Percentiles rank a stretch among this genome's conserved stretches.
Evolutionary conservation across 2,113 vertebrate genomes (phyloP).

Genomic region (Melospiza melodia): DNA sequence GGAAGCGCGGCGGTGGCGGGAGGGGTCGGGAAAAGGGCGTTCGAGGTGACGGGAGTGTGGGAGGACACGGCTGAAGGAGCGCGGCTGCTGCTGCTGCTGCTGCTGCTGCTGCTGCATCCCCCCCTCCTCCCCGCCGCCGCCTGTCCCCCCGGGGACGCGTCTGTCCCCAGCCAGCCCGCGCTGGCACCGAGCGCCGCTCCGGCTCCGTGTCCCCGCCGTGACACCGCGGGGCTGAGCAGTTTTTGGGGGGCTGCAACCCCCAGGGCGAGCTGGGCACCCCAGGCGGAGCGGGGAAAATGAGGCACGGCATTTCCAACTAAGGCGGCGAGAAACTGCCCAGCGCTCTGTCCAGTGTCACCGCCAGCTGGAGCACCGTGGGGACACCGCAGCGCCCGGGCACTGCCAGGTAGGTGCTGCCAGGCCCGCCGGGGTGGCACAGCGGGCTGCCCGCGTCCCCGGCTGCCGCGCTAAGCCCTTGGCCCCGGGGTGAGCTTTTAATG

Average conservation of each 20-base stretch:
- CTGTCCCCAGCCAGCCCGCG: conserved; percentile 25
- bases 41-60: not conserved
- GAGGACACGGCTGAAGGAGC: not conserved
- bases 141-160: not conserved
- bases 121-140: not conserved
- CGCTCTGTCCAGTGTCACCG: fast-evolving
- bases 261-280: not conserved
- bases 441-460: conserved; percentile 32
- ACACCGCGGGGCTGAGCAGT: fast-evolving
- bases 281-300: not conserved
- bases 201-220: not conserved
- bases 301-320: not conserved
- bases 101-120: not conserved
- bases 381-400: not conserved
- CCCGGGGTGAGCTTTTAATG: conserved; percentile 40
- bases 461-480: conserved; percentile 30
- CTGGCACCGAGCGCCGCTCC: not conserved
- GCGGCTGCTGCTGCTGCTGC: not conserved
- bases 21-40: not conserved
- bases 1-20: not conserved
- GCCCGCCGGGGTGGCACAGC: not conserved
- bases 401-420: not conserved
- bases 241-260: not conserved
- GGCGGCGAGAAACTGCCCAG: not conserved
- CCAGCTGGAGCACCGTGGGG: not conserved